Evolutionary conservation across 2,797 vertebrate species (phyloP).

Genomic region (Urophycis tenuis): DNA sequence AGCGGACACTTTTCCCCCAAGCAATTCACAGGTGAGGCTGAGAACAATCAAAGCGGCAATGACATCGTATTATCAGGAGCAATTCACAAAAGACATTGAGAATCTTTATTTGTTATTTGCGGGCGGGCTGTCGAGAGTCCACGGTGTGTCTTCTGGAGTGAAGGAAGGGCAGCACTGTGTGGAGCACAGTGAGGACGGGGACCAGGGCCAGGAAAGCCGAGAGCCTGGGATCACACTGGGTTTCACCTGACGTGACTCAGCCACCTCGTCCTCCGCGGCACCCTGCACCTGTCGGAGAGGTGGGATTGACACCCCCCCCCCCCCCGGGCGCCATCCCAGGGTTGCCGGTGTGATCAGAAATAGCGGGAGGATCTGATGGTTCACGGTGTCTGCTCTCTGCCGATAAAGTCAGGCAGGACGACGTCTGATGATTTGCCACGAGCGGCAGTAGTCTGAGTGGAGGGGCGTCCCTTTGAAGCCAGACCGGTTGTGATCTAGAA

Average conservation of each 20-base stretch:
- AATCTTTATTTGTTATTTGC: neutral
- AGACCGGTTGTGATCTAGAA: neutral
- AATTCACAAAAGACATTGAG: neutral
- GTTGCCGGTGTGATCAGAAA: too few relatives aligned
- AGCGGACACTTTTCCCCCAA: neutral
- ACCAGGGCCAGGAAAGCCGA: neutral
- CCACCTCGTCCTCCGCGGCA: too few relatives aligned
- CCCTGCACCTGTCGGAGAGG: too few relatives aligned
- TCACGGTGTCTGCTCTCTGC: too few relatives aligned
- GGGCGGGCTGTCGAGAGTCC: too few relatives aligned
- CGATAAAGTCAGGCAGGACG: too few relatives aligned
- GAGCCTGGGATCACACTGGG: neutral
- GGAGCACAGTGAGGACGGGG: neutral
- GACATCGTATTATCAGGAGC: neutral
- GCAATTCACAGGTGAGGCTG: neutral
- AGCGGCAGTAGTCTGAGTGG: neutral
- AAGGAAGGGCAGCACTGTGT: neutral
- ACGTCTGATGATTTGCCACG: too few relatives aligned
- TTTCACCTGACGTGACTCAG: neutral
- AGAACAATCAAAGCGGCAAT: neutral
- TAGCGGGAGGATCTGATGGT: too few relatives aligned
- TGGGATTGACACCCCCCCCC: too few relatives aligned
- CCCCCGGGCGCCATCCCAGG: too few relatives aligned
- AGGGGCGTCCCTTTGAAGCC: neutral
- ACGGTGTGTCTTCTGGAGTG: neutral